Percentiles rank a stretch among this genome's conserved stretches.
These are phyloP conservation scores for Ochropleura plecta DNA, from an alignment of 2,888 invertebrate genomes.

Conservation along the genomic window DNA sequence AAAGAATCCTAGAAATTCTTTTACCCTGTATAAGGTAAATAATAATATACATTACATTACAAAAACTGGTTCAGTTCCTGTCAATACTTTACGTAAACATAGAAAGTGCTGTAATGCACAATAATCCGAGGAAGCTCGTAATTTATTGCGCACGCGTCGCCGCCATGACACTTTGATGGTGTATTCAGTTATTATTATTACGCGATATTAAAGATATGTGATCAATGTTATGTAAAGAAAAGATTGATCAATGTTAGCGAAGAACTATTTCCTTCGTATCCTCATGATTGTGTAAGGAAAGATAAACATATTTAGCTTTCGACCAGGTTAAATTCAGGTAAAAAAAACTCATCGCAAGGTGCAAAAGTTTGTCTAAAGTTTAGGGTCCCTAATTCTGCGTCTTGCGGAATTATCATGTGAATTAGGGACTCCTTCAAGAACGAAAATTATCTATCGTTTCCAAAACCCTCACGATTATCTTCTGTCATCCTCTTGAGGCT, in stretches of 20 bases:
- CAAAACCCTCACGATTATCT: not conserved
- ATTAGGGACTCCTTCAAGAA: not conserved
- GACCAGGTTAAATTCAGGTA: not conserved
- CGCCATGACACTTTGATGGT: conserved; percentile 38
- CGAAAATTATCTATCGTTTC: not conserved
- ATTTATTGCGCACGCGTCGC: conserved; percentile 32
- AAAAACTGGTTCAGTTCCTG: conserved; percentile 47
- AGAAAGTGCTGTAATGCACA: conserved; percentile 54
- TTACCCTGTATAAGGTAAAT: conserved; percentile 12
- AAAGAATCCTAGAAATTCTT: conserved; percentile 7
- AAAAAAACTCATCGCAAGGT: not conserved
- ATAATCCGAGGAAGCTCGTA: conserved; percentile 44
- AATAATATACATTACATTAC: conserved; percentile 37
- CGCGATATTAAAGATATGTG: conserved; percentile 11
- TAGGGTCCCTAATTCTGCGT: too few relatives aligned
- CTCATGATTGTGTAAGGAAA: not conserved
- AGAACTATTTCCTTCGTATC: not conserved
- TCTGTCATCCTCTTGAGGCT: not conserved
- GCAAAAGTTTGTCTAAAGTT: not conserved
- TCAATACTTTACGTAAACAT: conserved; percentile 55
- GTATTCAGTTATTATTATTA: conserved; percentile 31
- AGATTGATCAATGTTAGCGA: not conserved
- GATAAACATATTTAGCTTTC: not conserved
- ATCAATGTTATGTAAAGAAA: not conserved
- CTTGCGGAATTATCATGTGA: not conserved